Conservation (phyloP, 2,797 vertebrate species). For the Poeciliopsis presidionis region DNA sequence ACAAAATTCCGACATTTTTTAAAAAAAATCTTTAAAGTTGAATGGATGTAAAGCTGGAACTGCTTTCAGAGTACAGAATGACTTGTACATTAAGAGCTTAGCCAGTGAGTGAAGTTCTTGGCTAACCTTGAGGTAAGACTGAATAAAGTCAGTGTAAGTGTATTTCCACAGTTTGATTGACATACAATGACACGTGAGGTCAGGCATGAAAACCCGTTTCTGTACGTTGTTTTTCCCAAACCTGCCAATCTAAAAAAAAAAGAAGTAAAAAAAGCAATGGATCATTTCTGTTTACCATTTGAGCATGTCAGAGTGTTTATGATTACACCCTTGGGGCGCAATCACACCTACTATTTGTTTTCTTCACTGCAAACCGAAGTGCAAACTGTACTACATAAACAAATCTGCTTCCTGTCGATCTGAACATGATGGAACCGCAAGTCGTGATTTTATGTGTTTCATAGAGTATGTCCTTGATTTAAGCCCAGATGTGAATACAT, state of each 20-base stretch:
- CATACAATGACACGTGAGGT: conserved; percentile 1
- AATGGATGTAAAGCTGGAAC: background rate
- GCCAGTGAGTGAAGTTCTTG: conserved; percentile 7
- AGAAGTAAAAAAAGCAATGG: background rate
- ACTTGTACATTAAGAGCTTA: conserved; percentile 23
- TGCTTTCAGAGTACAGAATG: conserved; percentile 45
- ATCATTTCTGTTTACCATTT: background rate
- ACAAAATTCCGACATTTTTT: background rate
- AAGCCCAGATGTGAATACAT: conserved; percentile 6
- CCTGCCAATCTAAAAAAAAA: background rate
- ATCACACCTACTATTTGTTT: conserved; percentile 50
- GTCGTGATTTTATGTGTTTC: conserved; percentile 5
- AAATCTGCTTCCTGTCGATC: conserved; percentile 47
- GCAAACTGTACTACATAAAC: conserved; percentile 45
- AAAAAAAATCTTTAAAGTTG: background rate
- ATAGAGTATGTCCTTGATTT: conserved; percentile 26
- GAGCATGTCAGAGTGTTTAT: conserved; percentile 37
- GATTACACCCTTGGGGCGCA: conserved; percentile 32
- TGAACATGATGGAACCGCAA: conserved; percentile 26
- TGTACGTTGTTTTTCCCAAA: conserved; percentile 6
- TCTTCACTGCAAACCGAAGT: conserved; percentile 36
- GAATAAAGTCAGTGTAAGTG: background rate
- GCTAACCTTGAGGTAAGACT: conserved; percentile 13
- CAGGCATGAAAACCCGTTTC: conserved; percentile 14
- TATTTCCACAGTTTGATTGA: conserved; percentile 13